Base-by-base conservation (phyloP, 2,797 vertebrate species). In the Hydrophis major region DNA sequence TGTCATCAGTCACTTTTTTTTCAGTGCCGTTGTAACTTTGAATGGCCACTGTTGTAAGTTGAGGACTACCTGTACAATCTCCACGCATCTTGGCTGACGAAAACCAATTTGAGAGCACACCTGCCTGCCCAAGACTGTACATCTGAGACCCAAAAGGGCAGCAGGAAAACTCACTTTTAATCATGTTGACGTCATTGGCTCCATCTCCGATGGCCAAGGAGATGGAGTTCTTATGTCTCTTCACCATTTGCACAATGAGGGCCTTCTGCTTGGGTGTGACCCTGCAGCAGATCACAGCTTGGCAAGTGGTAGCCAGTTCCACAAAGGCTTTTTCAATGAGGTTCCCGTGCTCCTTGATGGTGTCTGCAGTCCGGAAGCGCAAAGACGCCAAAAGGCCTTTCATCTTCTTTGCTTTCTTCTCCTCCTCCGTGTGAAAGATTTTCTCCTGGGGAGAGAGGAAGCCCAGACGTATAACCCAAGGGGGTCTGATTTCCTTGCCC, bases 171-270 rank as follows among this genome's bases (percentile, higher is more conserved):
- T 98, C 96, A 99, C 99, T 99, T 96, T 99, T 99, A 95, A 99
- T 99, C 99, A 99, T 99, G 97, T 99, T 99, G 63, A 99, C 98
- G 0, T 99, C 99, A 0, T 99, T 99, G 97, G 99, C 99, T 0
- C 99, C 99, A 0, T 99, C 99, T 8, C 99, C 99, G 0, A 99
- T 99, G 90, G 98, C 98, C 97, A 99, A 95, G 0, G 98, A 99
- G 96, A 98, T 94, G 0, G 95, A 98, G 0, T 95, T 90, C 93
- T 98, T 98, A 97, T 99, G 97, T 86, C 98, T 99, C 97, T 98
- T 98, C 94, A 99, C 98, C 97, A 99, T 94, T 1, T 97, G 96
- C 83, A 99, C 98, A 0, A 99, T 95, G 90, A 98, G 95, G 0
- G 99, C 98, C 95, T 99, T 99, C 98, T 99, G 99, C 88, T 98